A percentile compares a stretch with the other conserved stretches of the same genome.
These are phyloP conservation scores for Silurus aristotelis DNA, from an alignment of 2,797 vertebrate genomes.

Conservation along the genomic window DNA sequence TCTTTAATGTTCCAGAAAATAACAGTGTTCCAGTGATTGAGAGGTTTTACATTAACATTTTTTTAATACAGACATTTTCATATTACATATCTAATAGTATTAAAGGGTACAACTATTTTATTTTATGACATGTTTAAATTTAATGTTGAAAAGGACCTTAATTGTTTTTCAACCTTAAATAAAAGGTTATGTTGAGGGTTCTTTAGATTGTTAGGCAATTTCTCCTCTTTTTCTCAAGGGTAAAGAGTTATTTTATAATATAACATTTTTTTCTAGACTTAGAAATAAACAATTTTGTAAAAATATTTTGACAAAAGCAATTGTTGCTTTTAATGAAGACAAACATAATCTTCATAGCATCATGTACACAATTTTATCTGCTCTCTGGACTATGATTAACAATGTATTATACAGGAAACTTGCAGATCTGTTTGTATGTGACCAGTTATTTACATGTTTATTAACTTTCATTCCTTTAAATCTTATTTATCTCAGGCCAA, in stretches of 20 bases:
- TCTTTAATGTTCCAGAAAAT: not conserved
- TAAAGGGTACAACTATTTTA: not conserved
- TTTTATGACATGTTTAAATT: not conserved
- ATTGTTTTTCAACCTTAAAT: not conserved
- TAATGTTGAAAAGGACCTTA: not conserved
- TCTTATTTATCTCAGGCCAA: not conserved
- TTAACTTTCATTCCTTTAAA: not conserved
- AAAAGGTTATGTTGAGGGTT: not conserved
- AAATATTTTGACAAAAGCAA: too few relatives aligned
- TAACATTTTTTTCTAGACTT: not conserved
- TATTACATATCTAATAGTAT: not conserved
- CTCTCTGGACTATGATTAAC: not conserved
- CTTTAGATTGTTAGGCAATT: not conserved
- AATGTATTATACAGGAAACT: not conserved
- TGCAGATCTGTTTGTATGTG: not conserved
- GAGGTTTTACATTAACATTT: not conserved
- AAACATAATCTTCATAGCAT: not conserved
- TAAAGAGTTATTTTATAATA: not conserved
- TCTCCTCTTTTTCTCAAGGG: not conserved
- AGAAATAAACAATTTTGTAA: not conserved
- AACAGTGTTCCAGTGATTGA: too few relatives aligned
- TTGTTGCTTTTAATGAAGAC: not conserved
- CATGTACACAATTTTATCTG: not conserved
- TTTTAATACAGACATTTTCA: not conserved
- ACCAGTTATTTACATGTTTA: not conserved